phyloP scores from a whole-genome alignment of 2,888 invertebrate genomes.

The Agrenia bidenticulata region DNA sequence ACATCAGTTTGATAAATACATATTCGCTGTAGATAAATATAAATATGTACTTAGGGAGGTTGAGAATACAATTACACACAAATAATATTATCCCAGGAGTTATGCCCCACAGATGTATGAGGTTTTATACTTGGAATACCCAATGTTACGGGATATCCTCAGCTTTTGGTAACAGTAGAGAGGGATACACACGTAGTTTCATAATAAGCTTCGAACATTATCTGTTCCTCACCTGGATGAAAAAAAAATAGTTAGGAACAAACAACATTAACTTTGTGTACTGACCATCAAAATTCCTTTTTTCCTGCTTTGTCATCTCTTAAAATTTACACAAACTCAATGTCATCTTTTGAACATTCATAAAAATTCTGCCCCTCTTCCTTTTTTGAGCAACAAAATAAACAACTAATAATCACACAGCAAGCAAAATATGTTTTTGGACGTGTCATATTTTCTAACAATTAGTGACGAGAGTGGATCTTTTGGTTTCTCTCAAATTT shows the following conservation, averaged over 20 bases:
- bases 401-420: not conserved
- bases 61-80: no score
- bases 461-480: no score
- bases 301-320: slow-evolving; percentile 32
- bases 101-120: no score
- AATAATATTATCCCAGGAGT: no score
- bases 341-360: slow-evolving; percentile 10
- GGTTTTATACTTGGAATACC: no score
- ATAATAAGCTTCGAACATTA: not conserved
- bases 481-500: no score
- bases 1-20: slow-evolving; percentile 13
- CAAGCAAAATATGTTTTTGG: no score
- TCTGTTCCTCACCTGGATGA: slow-evolving; percentile 7
- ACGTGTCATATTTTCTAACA: no score
- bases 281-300: slow-evolving; percentile 45
- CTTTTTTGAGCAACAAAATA: not conserved
- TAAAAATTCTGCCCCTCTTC: slow-evolving; percentile 2
- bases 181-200: no score
- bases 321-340: slow-evolving; percentile 37
- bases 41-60: not conserved
- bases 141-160: no score
- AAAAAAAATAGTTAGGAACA: slow-evolving; percentile 38
- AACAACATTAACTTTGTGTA: slow-evolving; percentile 45
- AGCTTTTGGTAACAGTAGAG: no score
- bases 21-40: slow-evolving; percentile 16